phyloP scores from a whole-genome alignment of 2,113 vertebrate species.

The Motacilla tschutschensis region DNA sequence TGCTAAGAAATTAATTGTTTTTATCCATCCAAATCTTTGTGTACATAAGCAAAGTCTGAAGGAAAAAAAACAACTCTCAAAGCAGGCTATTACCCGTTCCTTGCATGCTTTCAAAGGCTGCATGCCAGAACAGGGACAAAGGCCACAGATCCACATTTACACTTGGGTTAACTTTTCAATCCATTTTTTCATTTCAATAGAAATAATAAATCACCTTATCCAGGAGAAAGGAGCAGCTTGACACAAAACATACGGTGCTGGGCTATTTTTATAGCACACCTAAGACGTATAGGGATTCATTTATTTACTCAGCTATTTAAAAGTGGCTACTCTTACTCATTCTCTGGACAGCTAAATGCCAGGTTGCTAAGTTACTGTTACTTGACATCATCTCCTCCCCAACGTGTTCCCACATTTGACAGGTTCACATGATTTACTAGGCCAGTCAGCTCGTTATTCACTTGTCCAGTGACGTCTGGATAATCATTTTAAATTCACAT shows the following conservation, averaged over 20 bases:
- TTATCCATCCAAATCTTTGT: slow-evolving; percentile 17
- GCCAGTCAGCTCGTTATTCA: slow-evolving; percentile 75
- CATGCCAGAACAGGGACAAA: slow-evolving; percentile 14
- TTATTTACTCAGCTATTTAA: slow-evolving; percentile 75
- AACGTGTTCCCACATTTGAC: slow-evolving; percentile 77
- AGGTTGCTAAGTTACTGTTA: slow-evolving; percentile 83
- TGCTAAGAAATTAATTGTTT: slow-evolving; percentile 22
- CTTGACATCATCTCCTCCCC: slow-evolving; percentile 84
- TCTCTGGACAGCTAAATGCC: slow-evolving; percentile 73
- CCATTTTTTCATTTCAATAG: slow-evolving; percentile 63
- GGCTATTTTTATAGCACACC: slow-evolving; percentile 69
- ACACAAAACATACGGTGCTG: slow-evolving; percentile 62
- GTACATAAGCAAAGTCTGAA: neutral
- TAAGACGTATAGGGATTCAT: slow-evolving; percentile 65
- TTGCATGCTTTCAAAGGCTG: neutral
- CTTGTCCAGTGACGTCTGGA: slow-evolving; percentile 72
- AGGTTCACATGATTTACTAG: slow-evolving; percentile 79
- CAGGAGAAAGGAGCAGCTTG: slow-evolving; percentile 56
- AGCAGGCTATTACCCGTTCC: slow-evolving; percentile 3
- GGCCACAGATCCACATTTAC: slow-evolving; percentile 59
- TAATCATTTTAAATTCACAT: slow-evolving; percentile 80
- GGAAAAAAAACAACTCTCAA: neutral
- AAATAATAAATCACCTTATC: slow-evolving; percentile 72
- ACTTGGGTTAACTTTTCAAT: slow-evolving; percentile 64
- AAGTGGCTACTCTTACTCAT: slow-evolving; percentile 67